These are phyloP conservation scores for Echiichthys vipera DNA, from an alignment of 2,797 vertebrate species.

Conservation along the genomic window DNA sequence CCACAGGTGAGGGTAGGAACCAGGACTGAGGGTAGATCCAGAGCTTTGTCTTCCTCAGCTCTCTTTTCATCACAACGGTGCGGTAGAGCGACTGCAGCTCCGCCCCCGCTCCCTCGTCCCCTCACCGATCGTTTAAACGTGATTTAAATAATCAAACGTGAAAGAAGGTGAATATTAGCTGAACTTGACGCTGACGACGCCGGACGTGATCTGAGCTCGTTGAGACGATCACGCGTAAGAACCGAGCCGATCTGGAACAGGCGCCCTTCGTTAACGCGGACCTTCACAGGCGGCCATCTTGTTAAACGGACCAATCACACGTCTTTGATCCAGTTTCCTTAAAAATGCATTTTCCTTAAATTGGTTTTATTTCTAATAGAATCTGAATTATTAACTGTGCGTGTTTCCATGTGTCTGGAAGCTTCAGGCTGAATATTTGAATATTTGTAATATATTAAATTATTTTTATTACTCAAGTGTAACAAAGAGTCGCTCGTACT, in stretches of 20 bases:
- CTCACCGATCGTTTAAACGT: slow-evolving; percentile 20
- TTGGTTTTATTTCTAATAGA: slow-evolving; percentile 31
- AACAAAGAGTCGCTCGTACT: slow-evolving; percentile 39
- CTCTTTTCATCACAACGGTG: no score
- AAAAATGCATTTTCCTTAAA: slow-evolving; percentile 34
- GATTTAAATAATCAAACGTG: slow-evolving; percentile 20
- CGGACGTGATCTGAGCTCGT: slow-evolving; percentile 23
- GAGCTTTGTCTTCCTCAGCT: no score
- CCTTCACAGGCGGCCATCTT: slow-evolving; percentile 6
- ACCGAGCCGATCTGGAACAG: not conserved
- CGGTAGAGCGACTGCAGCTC: no score
- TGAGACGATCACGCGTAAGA: slow-evolving; percentile 25
- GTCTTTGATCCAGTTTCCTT: slow-evolving; percentile 20
- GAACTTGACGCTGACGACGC: slow-evolving; percentile 23
- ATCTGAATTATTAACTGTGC: slow-evolving; percentile 13
- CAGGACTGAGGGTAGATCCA: no score
- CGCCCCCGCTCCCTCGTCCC: no score
- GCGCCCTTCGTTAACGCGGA: not conserved
- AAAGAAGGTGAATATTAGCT: slow-evolving; percentile 15
- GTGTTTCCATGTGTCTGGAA: no score
- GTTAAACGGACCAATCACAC: not conserved
- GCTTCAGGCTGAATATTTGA: no score
- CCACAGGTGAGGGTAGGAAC: no score
- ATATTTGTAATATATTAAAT: slow-evolving; percentile 75
- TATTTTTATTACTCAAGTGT: slow-evolving; percentile 74